These are phyloP conservation scores for Pyrochroa serraticornis DNA, from an alignment of 2,888 invertebrate species.

Conservation along the genomic window DNA sequence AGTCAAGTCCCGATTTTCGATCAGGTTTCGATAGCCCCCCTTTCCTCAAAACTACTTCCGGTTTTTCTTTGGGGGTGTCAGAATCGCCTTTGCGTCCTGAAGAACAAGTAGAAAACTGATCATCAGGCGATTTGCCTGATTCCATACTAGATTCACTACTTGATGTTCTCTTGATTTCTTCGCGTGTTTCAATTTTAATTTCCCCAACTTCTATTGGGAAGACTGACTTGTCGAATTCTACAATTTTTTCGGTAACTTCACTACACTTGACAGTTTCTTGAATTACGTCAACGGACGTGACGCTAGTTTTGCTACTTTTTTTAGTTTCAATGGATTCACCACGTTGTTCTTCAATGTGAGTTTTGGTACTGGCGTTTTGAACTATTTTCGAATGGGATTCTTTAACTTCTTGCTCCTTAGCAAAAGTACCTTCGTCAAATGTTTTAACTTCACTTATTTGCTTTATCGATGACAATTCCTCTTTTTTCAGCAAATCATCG, in stretches of 20 bases:
- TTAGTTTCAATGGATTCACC: slow-evolving; percentile 10
- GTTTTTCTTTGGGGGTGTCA: slow-evolving; percentile 46
- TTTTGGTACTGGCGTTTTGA: slow-evolving; percentile 25
- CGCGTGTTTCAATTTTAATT: slow-evolving; percentile 36
- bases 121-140: slow-evolving; percentile 62
- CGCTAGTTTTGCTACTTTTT: slow-evolving; percentile 23
- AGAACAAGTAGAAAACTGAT: slow-evolving; percentile 58
- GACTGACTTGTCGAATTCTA: slow-evolving; percentile 34
- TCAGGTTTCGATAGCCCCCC: slow-evolving; percentile 60
- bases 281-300: slow-evolving; percentile 36
- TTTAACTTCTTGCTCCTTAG: slow-evolving; percentile 35
- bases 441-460: slow-evolving; percentile 43
- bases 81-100: slow-evolving; percentile 53
- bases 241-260: slow-evolving; percentile 37
- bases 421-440: slow-evolving; percentile 37
- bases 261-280: slow-evolving; percentile 43
- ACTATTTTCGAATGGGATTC: slow-evolving; percentile 36
- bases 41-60: slow-evolving; percentile 54
- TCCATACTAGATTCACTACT: slow-evolving; percentile 59
- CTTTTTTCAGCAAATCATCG: slow-evolving; percentile 37
- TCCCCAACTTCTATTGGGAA: slow-evolving; percentile 30
- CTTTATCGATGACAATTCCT: slow-evolving; percentile 32
- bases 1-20: slow-evolving; percentile 77
- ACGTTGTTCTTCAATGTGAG: slow-evolving; percentile 25
- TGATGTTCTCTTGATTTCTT: slow-evolving; percentile 53